A percentile compares a stretch with the other conserved stretches of the same genome.
phyloP scores from a whole-genome alignment of 2,888 invertebrate genomes.

The Chaetogeoica ovagalla region DNA sequence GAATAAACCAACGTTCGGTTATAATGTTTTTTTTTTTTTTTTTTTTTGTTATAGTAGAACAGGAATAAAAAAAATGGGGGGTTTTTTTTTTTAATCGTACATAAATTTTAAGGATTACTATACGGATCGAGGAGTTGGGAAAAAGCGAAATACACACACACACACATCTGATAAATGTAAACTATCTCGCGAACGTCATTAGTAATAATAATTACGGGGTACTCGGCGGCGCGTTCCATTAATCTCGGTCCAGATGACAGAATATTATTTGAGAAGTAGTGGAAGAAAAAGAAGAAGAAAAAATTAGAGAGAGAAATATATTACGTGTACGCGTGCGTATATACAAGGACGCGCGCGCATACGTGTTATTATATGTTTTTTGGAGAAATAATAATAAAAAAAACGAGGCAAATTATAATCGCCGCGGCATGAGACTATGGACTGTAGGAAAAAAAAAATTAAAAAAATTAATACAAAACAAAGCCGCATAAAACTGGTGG shows the following conservation, averaged over 20 bases:
- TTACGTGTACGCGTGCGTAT: background rate
- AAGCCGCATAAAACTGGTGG: slow-evolving; percentile 39
- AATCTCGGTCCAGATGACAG: slow-evolving; percentile 52
- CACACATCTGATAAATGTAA: slow-evolving; percentile 50
- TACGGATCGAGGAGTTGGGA: slow-evolving; percentile 3
- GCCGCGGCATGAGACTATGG: background rate
- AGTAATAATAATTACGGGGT: slow-evolving; percentile 51
- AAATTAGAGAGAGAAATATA: background rate
- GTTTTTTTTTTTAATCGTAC: slow-evolving; percentile 40
- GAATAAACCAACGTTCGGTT: slow-evolving; percentile 7
- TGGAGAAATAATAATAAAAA: slow-evolving; percentile 5
- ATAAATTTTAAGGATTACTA: slow-evolving; percentile 48
- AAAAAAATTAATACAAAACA: slow-evolving; percentile 18
- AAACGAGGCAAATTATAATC: slow-evolving; percentile 44
- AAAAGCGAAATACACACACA: slow-evolving; percentile 19
- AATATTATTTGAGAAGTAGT: slow-evolving; percentile 38
- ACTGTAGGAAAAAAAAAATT: slow-evolving; percentile 3
- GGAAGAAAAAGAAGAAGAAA: background rate
- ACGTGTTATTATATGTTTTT: slow-evolving; percentile 4
- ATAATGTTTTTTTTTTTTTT: too few relatives aligned
- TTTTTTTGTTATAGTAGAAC: too few relatives aligned
- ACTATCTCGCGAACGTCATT: slow-evolving; percentile 52
- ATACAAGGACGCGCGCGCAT: background rate
- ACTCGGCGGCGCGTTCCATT: slow-evolving; percentile 43
- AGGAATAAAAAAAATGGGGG: slow-evolving; percentile 10